phyloP scores from a whole-genome alignment of 2,888 invertebrate species.

The Acronicta leporina region DNA sequence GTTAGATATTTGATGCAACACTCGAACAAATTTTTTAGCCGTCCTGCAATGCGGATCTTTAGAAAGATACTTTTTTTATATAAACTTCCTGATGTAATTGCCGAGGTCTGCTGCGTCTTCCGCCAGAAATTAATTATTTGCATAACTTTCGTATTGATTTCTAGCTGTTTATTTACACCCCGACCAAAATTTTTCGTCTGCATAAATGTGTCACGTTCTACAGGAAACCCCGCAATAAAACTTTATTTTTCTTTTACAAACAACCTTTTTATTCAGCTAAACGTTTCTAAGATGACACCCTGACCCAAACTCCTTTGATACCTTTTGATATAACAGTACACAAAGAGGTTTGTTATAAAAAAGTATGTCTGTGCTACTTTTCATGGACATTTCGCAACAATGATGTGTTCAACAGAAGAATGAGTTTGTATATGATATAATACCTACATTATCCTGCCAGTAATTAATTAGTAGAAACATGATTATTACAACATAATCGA shows the following conservation, averaged over 20 bases:
- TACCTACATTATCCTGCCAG: conserved; percentile 27
- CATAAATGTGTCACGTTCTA: conserved; percentile 38
- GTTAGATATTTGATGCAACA: conserved; percentile 21
- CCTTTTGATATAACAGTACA: conserved; percentile 4
- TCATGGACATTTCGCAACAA: conserved; percentile 62
- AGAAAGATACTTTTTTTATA: conserved; percentile 45
- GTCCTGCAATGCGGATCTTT: conserved; percentile 75
- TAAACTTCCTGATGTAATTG: conserved; percentile 29
- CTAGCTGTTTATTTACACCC: conserved; percentile 37
- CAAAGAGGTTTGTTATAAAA: conserved; percentile 14
- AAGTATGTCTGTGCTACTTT: conserved; percentile 65
- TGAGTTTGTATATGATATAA: conserved; percentile 59
- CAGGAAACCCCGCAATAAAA: conserved; percentile 38
- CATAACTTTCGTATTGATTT: conserved; percentile 21
- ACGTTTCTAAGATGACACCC: conserved; percentile 2
- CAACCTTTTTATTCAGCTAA: conserved; percentile 17
- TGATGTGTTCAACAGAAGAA: conserved; percentile 32
- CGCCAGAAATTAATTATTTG: conserved; percentile 24
- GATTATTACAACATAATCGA: conserved; percentile 29
- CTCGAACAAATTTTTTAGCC: conserved; percentile 34
- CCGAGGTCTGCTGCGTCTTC: conserved; percentile 28
- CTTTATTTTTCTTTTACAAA: conserved; percentile 23
- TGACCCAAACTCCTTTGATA: conserved; percentile 12
- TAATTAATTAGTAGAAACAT: conserved; percentile 9
- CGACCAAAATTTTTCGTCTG: conserved; percentile 4